phyloP scores from a whole-genome alignment of 2,888 invertebrate species.

The Metellina segmentata region DNA sequence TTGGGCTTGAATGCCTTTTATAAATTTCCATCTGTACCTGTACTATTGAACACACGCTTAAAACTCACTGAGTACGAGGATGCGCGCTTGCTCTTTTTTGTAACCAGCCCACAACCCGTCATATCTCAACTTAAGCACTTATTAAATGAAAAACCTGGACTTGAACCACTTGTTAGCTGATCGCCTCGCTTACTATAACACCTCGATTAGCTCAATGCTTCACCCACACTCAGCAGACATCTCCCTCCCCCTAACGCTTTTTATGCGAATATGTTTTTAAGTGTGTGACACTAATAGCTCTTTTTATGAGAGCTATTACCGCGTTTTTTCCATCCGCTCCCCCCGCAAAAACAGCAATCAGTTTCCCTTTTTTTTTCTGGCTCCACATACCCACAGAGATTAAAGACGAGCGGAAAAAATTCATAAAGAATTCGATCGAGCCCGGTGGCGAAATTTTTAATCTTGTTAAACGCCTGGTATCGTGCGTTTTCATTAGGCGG shows the following conservation, averaged over 20 bases:
- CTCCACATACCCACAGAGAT: conserved; percentile 16
- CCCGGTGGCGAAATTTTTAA: conserved; percentile 75
- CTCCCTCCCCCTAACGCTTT: conserved; percentile 40
- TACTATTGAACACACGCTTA: too few species aligned
- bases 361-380: conserved; percentile 15
- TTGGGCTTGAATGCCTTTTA: too few species aligned
- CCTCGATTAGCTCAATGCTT: conserved; percentile 27
- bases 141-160: conserved; percentile 14
- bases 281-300: conserved; percentile 70
- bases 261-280: conserved; percentile 64
- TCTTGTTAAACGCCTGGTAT: conserved; percentile 65
- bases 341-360: conserved; percentile 35
- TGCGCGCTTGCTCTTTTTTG: too few species aligned
- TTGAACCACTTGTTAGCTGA: conserved; percentile 23
- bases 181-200: conserved; percentile 28
- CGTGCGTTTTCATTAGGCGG: conserved; percentile 72
- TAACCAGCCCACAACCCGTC: too few species aligned
- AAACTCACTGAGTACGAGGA: too few species aligned
- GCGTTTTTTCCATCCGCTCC: conserved; percentile 44
- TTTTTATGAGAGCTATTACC: conserved; percentile 68
- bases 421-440: conserved; percentile 49
- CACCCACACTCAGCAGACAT: conserved; percentile 34
- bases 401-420: conserved; percentile 34
- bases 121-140: background rate
- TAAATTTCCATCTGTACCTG: too few species aligned